These are phyloP conservation scores for Mugil cephalus DNA, from an alignment of 2,113 vertebrate species.

Conservation along the genomic window DNA sequence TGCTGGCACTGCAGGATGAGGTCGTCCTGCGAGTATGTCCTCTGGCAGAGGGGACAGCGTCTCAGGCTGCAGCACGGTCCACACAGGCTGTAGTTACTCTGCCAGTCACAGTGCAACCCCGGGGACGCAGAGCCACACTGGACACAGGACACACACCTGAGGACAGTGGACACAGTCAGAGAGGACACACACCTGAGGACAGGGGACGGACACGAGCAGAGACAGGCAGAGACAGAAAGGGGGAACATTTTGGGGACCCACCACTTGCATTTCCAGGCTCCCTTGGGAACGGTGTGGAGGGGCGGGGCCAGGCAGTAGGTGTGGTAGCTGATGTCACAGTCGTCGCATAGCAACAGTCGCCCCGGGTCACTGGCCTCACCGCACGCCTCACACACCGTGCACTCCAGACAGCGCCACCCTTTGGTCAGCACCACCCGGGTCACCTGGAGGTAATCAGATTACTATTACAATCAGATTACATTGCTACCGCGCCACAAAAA, in stretches of 20 bases:
- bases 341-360: slow-evolving; percentile 93
- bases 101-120: slow-evolving; percentile 93
- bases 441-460: slow-evolving; percentile 81
- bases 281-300: slow-evolving; percentile 95
- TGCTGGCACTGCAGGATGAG: slow-evolving; percentile 95
- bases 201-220: not conserved
- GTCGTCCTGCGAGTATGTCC: slow-evolving; percentile 89
- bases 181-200: not conserved
- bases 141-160: slow-evolving; percentile 96
- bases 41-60: slow-evolving; percentile 89
- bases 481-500: too few relatives aligned
- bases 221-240: not conserved
- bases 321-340: slow-evolving; percentile 99
- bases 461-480: not conserved
- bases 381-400: slow-evolving; percentile 97
- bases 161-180: slow-evolving; percentile 1
- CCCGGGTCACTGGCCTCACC: slow-evolving; percentile 95
- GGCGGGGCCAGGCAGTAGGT: slow-evolving; percentile 97
- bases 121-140: slow-evolving; percentile 94
- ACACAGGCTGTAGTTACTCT: slow-evolving; percentile 97
- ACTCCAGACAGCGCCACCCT: slow-evolving; percentile 98
- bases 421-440: slow-evolving; percentile 95
- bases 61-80: slow-evolving; percentile 92
- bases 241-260: too few relatives aligned
- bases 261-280: slow-evolving; percentile 99